Evolutionary conservation across 1,140 invertebrate species (phyloP).

Genomic region (Drosophila miranda): DNA sequence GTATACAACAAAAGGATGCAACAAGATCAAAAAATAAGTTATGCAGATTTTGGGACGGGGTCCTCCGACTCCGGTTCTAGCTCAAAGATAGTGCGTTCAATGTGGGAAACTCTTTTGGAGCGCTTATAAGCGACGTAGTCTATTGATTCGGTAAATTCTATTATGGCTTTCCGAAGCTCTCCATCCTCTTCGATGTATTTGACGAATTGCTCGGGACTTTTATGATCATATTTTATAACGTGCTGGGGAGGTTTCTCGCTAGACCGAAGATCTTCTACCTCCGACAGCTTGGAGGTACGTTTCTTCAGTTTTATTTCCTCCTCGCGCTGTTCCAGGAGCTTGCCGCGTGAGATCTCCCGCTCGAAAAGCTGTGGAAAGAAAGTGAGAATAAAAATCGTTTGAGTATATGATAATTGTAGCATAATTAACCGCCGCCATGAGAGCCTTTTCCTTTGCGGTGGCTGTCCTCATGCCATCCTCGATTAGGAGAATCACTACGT

Average conservation of each 20-base stretch:
- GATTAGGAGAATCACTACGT: slow-evolving; percentile 89
- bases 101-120: slow-evolving; percentile 5
- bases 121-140: slow-evolving; percentile 6
- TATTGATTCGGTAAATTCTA: slow-evolving; percentile 23
- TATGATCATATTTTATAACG: slow-evolving; percentile 41
- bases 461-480: slow-evolving; percentile 89
- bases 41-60: too few species aligned
- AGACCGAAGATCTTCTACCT: slow-evolving; percentile 35
- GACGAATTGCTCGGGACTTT: slow-evolving; percentile 44
- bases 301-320: slow-evolving; percentile 87
- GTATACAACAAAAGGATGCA: too few species aligned
- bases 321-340: slow-evolving; percentile 92
- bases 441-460: slow-evolving; percentile 90
- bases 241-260: not conserved
- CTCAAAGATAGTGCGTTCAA: slow-evolving; percentile 34
- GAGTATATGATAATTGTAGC: not conserved
- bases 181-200: slow-evolving; percentile 14
- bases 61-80: not conserved
- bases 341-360: slow-evolving; percentile 92
- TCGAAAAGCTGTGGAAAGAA: slow-evolving; percentile 87
- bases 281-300: slow-evolving; percentile 46
- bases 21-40: slow-evolving; percentile 8
- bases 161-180: slow-evolving; percentile 20
- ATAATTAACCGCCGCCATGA: slow-evolving; percentile 85
- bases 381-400: not conserved